Evolutionary conservation across 2,888 invertebrate genomes (phyloP), one percentile per base, ranked within the genome.

Genomic region (Pimpla rufipes): DNA sequence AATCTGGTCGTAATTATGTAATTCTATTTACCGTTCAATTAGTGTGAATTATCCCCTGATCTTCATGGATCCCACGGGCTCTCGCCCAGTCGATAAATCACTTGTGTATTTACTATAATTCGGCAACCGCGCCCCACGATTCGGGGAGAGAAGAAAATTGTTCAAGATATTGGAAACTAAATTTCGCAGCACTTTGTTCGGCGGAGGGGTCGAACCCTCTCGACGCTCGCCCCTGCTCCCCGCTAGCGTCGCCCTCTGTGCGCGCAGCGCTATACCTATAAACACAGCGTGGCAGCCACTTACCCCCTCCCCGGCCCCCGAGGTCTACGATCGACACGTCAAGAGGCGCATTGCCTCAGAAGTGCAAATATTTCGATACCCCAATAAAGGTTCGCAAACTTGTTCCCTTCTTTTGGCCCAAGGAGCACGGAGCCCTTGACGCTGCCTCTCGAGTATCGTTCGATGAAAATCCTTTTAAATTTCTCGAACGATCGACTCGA

Each of bases 371-470:
- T 84, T 84, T 85, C 84, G 78, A 83, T 84, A 83, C 52, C 75
- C 73, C 81, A 66, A 79, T 68, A 87, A 75, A 88, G 89, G 87
- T 89, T 88, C 85, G 87, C 86, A 87, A 89, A 90, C 87, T 71
- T 67, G 55, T 55, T 57, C 10, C 50, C 62, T 64, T 21, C 18
- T 37, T 50, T 29, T 4, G 35, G 47, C 29, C 45, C 37, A 16
- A 16, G 13, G 35, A 68, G 21, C 21, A 52, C 18, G 18, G 66
- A 52, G 45, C 74, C 55, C 64, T 70, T 23, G 45, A 71, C 29
- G 57, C 81, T 5, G 29, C 21, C 83, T 78, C 79, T 79, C 87
- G 83, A 90, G 90, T 88, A 88, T 84, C 89, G 89, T 83, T 85
- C 88, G 85, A 87, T 83, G 86, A 75, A 88, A 87, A 85, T 86